Evolutionary conservation across 2,113 vertebrate species (phyloP).

Genomic region (Leptosomus discolor): DNA sequence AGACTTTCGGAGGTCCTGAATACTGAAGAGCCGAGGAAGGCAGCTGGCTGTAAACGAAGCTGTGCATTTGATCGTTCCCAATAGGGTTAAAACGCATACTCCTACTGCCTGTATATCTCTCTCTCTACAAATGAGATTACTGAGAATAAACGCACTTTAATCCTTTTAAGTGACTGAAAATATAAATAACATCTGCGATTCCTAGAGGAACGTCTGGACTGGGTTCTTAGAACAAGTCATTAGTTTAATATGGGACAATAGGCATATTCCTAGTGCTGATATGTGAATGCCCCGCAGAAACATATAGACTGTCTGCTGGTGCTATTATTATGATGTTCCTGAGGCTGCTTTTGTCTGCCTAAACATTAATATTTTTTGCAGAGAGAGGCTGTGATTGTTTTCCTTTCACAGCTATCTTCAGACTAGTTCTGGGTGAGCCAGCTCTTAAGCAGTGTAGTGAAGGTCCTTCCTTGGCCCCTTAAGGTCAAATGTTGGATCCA

Average conservation of each 20-base stretch:
- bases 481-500: not conserved
- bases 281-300: constrained; percentile 6
- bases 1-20: not conserved
- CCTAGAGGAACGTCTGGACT: not conserved
- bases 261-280: not conserved
- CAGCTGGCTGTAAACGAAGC: not conserved
- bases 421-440: not conserved
- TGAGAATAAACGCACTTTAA: constrained; percentile 56
- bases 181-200: constrained; percentile 43
- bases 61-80: not conserved
- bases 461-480: not conserved
- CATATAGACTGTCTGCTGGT: not conserved
- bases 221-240: constrained; percentile 27
- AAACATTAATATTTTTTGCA: constrained; percentile 44
- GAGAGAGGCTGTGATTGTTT: not conserved
- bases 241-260: constrained; percentile 46
- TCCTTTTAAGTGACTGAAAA: constrained; percentile 37
- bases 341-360: constrained; percentile 41
- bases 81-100: not conserved
- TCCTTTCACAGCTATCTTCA: not conserved
- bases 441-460: not conserved
- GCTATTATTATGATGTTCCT: not conserved
- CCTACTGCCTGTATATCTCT: not conserved
- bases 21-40: not conserved
- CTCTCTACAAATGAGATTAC: constrained; percentile 41